phyloP scores from a whole-genome alignment of 2,888 invertebrate genomes.

The Seladonia tumulorum region DNA sequence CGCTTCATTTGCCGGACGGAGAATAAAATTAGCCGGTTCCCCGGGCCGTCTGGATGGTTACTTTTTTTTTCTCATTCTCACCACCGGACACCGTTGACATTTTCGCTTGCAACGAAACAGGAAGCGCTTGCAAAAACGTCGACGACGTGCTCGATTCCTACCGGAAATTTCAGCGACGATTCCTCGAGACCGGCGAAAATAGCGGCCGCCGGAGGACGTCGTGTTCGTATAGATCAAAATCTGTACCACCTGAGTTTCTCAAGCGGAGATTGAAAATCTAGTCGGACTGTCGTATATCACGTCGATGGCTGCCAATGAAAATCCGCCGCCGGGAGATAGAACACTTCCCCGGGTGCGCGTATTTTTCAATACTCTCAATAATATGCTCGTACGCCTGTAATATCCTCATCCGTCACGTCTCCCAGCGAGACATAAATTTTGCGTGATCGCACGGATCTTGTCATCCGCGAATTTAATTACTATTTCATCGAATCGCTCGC shows the following conservation, averaged over 20 bases:
- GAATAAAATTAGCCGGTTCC: neutral
- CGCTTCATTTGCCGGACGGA: neutral
- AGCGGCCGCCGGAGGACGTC: slow-evolving; percentile 12
- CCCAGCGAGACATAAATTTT: slow-evolving; percentile 15
- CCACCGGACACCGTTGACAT: neutral
- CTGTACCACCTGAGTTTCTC: slow-evolving; percentile 31
- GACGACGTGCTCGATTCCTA: neutral
- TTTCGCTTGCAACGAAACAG: neutral
- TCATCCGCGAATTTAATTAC: neutral
- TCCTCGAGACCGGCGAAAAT: neutral
- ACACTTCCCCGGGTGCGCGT: slow-evolving; percentile 22
- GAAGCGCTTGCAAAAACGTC: neutral
- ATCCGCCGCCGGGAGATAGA: slow-evolving; percentile 38
- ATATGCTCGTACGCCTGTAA: slow-evolving; percentile 43
- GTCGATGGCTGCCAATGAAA: slow-evolving; percentile 42
- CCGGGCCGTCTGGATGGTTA: neutral
- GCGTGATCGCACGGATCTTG: neutral
- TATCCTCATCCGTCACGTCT: slow-evolving; percentile 38
- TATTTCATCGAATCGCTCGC: neutral
- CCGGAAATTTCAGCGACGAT: slow-evolving; percentile 27
- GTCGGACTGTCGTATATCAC: slow-evolving; percentile 53
- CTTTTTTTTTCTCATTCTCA: too few species aligned
- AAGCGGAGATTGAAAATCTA: slow-evolving; percentile 53
- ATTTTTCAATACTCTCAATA: slow-evolving; percentile 53
- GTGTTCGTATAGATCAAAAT: slow-evolving; percentile 47